phyloP scores from a whole-genome alignment of 2,797 vertebrate genomes.

The Chelonia mydas region DNA sequence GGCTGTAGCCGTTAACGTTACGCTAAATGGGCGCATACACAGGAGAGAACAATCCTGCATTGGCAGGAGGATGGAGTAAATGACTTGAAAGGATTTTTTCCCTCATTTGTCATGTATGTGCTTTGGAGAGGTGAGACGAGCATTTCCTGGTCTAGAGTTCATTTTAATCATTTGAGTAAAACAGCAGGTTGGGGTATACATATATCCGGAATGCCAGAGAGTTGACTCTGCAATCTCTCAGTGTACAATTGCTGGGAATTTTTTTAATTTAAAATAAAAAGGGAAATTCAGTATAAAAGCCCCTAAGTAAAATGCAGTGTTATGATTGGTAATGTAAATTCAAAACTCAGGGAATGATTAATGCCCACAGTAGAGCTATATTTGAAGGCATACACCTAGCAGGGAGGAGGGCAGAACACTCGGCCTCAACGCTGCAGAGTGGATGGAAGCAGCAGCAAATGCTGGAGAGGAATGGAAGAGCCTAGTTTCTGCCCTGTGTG shows the following conservation, averaged over 20 bases:
- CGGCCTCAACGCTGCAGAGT: neutral
- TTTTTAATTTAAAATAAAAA: neutral
- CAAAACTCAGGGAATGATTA: slow-evolving; percentile 9
- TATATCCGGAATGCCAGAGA: neutral
- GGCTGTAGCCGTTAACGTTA: neutral
- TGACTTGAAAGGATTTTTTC: neutral
- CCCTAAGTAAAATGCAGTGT: accelerated
- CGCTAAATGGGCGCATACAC: neutral
- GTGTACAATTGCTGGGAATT: accelerated
- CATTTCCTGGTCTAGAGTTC: slow-evolving; percentile 14
- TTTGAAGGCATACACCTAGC: slow-evolving; percentile 32
- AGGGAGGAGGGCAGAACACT: neutral
- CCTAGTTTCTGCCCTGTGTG: neutral
- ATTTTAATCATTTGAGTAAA: neutral
- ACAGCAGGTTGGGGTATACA: accelerated
- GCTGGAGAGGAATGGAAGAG: neutral
- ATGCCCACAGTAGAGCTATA: slow-evolving; percentile 27
- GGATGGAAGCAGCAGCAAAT: neutral
- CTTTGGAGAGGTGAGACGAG: neutral
- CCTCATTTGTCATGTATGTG: neutral
- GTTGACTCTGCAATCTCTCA: accelerated
- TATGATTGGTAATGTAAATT: neutral
- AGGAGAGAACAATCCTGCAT: neutral
- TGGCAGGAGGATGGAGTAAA: neutral
- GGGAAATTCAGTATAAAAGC: neutral